These are phyloP conservation scores for Prunella fulvescens DNA, from an alignment of 2,113 vertebrate genomes.

Conservation along the genomic window DNA sequence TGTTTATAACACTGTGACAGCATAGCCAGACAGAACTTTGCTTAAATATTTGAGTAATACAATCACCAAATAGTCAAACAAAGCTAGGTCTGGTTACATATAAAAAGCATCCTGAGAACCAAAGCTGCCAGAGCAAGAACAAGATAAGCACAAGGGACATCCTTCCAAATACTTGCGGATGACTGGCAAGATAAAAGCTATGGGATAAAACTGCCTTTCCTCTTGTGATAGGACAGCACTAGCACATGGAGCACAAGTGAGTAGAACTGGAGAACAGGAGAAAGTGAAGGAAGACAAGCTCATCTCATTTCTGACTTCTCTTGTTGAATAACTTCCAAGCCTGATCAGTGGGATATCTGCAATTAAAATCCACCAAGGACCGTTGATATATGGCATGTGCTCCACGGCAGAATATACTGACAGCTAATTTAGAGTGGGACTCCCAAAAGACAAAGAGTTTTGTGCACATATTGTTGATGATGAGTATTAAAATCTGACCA, in stretches of 20 bases:
- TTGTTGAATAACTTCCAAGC: background rate
- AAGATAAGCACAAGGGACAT: background rate
- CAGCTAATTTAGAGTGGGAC: background rate
- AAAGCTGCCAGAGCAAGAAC: background rate
- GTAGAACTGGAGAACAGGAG: background rate
- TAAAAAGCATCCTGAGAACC: background rate
- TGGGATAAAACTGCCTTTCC: background rate
- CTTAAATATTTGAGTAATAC: background rate
- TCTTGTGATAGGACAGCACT: background rate
- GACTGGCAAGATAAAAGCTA: background rate
- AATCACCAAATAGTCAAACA: background rate
- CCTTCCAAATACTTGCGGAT: background rate
- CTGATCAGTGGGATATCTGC: background rate
- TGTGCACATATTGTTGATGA: background rate
- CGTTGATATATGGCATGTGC: background rate
- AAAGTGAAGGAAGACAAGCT: background rate
- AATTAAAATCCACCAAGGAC: background rate
- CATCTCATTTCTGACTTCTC: background rate
- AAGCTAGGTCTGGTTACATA: background rate
- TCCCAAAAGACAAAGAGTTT: background rate
- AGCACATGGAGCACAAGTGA: rapidly evolving
- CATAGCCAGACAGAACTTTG: background rate
- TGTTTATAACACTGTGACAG: background rate
- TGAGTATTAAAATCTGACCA: background rate
- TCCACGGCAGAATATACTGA: background rate